Evolutionary conservation across 53 echinoderm and acorn worm species (phyloP).

Genomic region (Zoroaster sp.): DNA sequence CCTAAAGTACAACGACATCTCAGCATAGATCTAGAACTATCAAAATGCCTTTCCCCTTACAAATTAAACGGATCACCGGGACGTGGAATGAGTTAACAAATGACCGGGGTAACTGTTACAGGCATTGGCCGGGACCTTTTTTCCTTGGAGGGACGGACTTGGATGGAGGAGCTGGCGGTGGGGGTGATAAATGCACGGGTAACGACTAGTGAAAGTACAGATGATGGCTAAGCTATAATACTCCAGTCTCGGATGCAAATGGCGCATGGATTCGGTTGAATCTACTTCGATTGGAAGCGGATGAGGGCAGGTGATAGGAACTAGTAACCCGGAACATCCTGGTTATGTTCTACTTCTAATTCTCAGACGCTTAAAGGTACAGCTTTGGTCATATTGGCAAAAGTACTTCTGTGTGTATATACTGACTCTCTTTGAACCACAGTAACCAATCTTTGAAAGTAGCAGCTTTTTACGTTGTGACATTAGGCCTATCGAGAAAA

Average conservation of each 20-base stretch:
- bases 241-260: neutral
- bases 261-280: neutral
- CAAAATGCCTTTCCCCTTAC: neutral
- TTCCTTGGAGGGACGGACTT: neutral
- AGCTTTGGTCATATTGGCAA: too few species aligned
- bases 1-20: conserved; percentile 33
- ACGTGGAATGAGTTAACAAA: conserved; percentile 22
- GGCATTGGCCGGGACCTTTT: conserved; percentile 43
- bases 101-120: conserved; percentile 34
- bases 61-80: neutral
- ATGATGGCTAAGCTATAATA: too few species aligned
- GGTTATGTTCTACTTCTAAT: neutral
- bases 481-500: too few species aligned
- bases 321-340: neutral
- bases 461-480: too few species aligned
- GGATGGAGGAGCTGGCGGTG: neutral
- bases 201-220: too few species aligned
- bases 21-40: neutral
- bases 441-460: too few species aligned
- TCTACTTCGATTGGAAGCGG: neutral
- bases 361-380: neutral
- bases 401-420: too few species aligned
- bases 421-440: too few species aligned
- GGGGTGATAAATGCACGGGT: neutral
- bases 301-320: too few species aligned